These are phyloP conservation scores for Lobophora halterata DNA, from an alignment of 2,888 invertebrate genomes.

Conservation along the genomic window DNA sequence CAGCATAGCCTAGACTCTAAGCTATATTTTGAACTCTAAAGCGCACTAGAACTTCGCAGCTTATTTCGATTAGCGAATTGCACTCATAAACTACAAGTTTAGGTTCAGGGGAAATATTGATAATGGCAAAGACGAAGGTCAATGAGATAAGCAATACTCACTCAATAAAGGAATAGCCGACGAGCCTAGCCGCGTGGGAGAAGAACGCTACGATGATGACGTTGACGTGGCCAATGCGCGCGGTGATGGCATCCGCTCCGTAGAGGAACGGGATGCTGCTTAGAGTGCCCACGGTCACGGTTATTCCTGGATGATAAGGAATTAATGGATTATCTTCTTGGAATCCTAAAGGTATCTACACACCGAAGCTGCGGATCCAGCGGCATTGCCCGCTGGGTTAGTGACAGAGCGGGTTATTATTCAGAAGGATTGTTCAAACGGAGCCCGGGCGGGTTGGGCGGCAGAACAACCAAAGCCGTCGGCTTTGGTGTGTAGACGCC, in stretches of 20 bases:
- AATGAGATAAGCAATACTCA: slow-evolving; percentile 71
- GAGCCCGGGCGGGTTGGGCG: too few species aligned
- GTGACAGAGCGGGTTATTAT: too few species aligned
- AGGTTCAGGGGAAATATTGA: too few species aligned
- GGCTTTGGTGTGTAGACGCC: too few species aligned
- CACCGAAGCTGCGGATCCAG: too few species aligned
- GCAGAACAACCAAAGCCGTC: too few species aligned
- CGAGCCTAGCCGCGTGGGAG: slow-evolving; percentile 89
- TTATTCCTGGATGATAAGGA: slow-evolving; percentile 81
- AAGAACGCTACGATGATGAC: slow-evolving; percentile 92
- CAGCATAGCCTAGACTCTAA: slow-evolving; percentile 20
- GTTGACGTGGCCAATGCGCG: slow-evolving; percentile 90
- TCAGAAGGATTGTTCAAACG: too few species aligned
- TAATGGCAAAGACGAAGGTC: slow-evolving; percentile 13
- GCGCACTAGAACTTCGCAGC: too few species aligned
- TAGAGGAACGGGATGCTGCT: slow-evolving; percentile 92
- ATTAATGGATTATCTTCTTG: slow-evolving; percentile 9
- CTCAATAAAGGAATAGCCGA: slow-evolving; percentile 93
- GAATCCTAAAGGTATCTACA: neutral
- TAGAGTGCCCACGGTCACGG: slow-evolving; percentile 91
- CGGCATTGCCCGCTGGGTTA: too few species aligned
- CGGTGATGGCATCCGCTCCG: slow-evolving; percentile 90
- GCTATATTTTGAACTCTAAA: too few species aligned
- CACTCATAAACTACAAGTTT: too few species aligned
- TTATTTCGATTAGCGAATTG: too few species aligned